Percentiles rank a stretch among this genome's conserved stretches.
These are phyloP conservation scores for Sigmodon hispidus DNA, from an alignment of 2,113 vertebrate genomes.

Conservation along the genomic window DNA sequence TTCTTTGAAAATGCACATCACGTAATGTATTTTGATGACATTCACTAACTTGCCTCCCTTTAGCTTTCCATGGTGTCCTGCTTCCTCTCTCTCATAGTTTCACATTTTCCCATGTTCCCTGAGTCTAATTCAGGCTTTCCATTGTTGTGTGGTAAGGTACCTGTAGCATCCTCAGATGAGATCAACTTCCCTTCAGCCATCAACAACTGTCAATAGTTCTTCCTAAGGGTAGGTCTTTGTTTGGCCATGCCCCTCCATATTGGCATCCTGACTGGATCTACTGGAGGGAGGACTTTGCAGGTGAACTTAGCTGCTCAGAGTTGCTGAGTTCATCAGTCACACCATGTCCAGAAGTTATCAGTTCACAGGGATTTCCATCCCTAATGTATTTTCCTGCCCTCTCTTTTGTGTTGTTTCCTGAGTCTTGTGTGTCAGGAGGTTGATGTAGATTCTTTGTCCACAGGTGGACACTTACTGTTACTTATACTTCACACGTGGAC, in stretches of 20 bases:
- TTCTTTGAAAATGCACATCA: neutral
- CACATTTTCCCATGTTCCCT: neutral
- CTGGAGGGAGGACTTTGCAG: neutral
- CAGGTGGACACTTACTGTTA: neutral
- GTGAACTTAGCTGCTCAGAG: neutral
- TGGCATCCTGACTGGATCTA: neutral
- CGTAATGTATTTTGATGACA: neutral
- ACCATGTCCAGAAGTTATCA: neutral
- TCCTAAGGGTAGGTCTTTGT: neutral
- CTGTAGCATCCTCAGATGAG: neutral
- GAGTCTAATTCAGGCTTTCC: neutral
- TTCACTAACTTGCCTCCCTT: neutral
- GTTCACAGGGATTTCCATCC: neutral
- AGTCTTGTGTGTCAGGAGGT: neutral
- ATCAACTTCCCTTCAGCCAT: neutral
- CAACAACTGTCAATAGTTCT: neutral
- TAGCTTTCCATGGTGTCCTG: neutral
- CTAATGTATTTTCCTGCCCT: neutral
- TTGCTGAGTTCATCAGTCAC: neutral
- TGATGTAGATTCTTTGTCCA: neutral
- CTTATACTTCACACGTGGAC: neutral
- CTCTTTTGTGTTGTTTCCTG: neutral
- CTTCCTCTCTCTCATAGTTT: neutral
- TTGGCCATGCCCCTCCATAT: neutral
- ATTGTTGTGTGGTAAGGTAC: neutral